Conservation (phyloP, 2,888 invertebrate genomes). For the Calephelis perditalis region DNA sequence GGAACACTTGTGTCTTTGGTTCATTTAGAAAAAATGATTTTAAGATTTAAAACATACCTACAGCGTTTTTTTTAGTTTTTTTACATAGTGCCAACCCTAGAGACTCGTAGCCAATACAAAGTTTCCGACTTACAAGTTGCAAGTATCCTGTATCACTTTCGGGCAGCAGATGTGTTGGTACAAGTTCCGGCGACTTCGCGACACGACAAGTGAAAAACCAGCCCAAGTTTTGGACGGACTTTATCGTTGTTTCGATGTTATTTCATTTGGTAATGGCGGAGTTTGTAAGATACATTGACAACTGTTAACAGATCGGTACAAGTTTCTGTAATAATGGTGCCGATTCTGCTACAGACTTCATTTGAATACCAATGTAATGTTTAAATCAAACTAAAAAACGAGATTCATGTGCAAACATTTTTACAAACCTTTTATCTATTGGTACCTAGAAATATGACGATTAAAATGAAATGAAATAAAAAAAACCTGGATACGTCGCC, state of each 20-base stretch:
- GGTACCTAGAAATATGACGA: no score
- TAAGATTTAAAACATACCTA: no score
- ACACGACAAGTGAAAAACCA: conserved; percentile 30
- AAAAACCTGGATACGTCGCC: no score
- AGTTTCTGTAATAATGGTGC: neutral
- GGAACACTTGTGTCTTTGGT: no score
- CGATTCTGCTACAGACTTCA: no score
- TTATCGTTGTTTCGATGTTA: conserved; percentile 21
- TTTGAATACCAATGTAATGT: no score
- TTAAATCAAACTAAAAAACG: no score
- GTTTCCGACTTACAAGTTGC: conserved; percentile 22
- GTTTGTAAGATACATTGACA: conserved; percentile 9
- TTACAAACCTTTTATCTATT: no score
- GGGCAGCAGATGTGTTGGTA: conserved; percentile 29
- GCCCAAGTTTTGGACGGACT: conserved; percentile 20
- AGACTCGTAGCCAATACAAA: conserved; percentile 28
- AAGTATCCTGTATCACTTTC: conserved; percentile 27
- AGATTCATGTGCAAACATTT: no score
- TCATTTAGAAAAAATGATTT: no score
- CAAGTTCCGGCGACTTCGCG: conserved; percentile 29
- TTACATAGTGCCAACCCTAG: conserved; percentile 18
- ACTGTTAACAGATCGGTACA: conserved; percentile 7
- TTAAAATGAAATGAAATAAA: no score
- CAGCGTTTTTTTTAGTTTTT: no score
- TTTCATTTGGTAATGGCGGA: conserved; percentile 23